Evolutionary conservation across 1,140 invertebrate genomes (phyloP).

Genomic region (Adoxophyes honmai): DNA sequence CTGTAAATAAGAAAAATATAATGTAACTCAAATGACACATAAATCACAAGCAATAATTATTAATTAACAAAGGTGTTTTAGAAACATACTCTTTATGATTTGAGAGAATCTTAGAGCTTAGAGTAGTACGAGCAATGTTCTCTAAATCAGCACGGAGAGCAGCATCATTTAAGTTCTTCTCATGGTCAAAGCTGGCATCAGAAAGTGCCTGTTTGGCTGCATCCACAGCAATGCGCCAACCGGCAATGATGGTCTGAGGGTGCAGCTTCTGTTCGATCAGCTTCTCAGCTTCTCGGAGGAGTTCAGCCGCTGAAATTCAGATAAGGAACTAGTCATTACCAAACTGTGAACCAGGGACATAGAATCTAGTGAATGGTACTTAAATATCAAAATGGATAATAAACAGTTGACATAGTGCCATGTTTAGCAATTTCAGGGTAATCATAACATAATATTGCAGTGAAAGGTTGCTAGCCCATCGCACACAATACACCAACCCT

Average conservation of each 20-base stretch:
- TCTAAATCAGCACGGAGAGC: conserved; percentile 93
- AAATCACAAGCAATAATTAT: conserved; percentile 8
- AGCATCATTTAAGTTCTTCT: conserved; percentile 85
- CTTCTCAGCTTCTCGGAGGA: conserved; percentile 96
- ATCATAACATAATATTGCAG: too few species aligned
- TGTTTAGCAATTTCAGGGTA: too few species aligned
- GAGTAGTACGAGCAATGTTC: conserved; percentile 98
- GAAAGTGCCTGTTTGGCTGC: conserved; percentile 91
- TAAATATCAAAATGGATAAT: too few species aligned
- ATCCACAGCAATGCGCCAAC: conserved; percentile 93
- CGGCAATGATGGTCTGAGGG: conserved; percentile 98
- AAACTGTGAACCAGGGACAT: too few species aligned
- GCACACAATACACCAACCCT: too few species aligned
- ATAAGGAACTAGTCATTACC: conserved; percentile 17
- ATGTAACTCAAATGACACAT: too few species aligned
- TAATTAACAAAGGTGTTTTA: conserved; percentile 16
- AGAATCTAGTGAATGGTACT: too few species aligned
- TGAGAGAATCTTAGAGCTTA: conserved; percentile 98
- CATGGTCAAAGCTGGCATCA: conserved; percentile 88
- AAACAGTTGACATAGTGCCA: too few species aligned
- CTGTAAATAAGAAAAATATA: conserved; percentile 46
- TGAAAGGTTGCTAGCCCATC: too few species aligned
- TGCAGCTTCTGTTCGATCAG: conserved; percentile 96
- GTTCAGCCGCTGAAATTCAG: conserved; percentile 87
- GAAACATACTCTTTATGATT: conserved; percentile 92